Conservation (phyloP, 2,888 invertebrate species). For the Willowsia nigromaculata region DNA sequence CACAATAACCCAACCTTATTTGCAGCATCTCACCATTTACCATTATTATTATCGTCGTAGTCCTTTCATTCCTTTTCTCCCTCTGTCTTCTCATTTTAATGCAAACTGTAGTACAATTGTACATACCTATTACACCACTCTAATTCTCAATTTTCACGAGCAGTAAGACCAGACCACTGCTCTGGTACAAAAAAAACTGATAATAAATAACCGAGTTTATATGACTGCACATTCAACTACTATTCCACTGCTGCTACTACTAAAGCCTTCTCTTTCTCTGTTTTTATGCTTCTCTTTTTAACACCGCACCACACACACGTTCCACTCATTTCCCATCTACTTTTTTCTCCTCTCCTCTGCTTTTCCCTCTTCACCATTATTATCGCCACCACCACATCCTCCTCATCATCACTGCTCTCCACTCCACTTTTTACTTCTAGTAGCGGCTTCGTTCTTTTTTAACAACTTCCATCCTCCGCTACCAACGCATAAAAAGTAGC, state of each 20-base stretch:
- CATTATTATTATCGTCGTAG: neutral
- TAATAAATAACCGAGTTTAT: conserved; percentile 36
- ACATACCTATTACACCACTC: neutral
- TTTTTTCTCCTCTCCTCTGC: conserved; percentile 13
- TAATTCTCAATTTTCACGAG: neutral
- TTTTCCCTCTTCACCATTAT: neutral
- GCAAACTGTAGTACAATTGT: neutral
- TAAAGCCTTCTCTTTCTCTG: neutral
- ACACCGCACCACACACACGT: conserved; percentile 46
- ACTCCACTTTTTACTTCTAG: neutral
- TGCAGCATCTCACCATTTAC: conserved; percentile 17
- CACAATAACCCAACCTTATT: neutral
- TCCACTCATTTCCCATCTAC: conserved; percentile 46
- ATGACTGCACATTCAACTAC: neutral
- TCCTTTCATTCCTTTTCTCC: neutral
- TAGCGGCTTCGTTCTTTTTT: neutral
- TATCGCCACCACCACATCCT: conserved; percentile 12
- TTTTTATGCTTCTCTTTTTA: neutral
- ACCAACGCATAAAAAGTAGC: neutral
- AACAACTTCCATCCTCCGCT: conserved; percentile 57
- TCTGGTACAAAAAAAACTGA: neutral
- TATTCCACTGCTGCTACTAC: neutral
- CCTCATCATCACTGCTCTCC: conserved; percentile 16
- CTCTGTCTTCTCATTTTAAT: neutral
- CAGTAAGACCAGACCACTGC: conserved; percentile 15